phyloP scores from a whole-genome alignment of 2,888 invertebrate species.

The Latheticus oryzae region DNA sequence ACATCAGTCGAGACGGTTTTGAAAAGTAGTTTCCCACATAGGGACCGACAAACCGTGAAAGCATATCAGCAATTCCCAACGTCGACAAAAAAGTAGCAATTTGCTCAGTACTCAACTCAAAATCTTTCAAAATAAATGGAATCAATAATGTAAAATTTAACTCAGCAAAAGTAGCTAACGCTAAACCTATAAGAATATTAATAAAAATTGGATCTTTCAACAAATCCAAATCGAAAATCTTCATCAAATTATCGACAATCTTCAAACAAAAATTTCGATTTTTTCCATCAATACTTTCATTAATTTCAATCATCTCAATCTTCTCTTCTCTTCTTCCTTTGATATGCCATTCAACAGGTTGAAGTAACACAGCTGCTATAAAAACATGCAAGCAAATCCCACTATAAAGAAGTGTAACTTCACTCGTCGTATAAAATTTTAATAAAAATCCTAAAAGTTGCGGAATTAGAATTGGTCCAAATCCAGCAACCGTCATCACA shows the following conservation, averaged over 20 bases:
- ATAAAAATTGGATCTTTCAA: constrained; percentile 75
- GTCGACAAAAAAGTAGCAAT: constrained; percentile 75
- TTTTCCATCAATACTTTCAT: background rate
- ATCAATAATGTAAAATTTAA: constrained; percentile 76
- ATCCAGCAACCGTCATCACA: constrained; percentile 73
- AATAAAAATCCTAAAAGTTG: constrained; percentile 71
- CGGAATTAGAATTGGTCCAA: constrained; percentile 76
- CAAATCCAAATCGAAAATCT: constrained; percentile 75
- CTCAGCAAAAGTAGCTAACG: constrained; percentile 76
- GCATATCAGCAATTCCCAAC: constrained; percentile 68
- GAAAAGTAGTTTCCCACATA: constrained; percentile 75
- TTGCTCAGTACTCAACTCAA: constrained; percentile 69
- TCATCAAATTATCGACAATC: constrained; percentile 59
- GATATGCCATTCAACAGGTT: constrained; percentile 77
- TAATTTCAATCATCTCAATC: background rate
- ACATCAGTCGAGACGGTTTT: constrained; percentile 74
- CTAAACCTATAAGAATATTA: constrained; percentile 76
- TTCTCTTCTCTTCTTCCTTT: constrained; percentile 50
- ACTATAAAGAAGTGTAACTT: constrained; percentile 72
- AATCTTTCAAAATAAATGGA: constrained; percentile 77
- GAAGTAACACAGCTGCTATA: constrained; percentile 71
- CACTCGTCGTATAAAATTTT: constrained; percentile 70
- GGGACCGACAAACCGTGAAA: constrained; percentile 73
- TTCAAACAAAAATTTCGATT: background rate
- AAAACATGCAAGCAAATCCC: constrained; percentile 73